Conservation (phyloP, 2,888 invertebrate genomes). For the Pterostichus madidus region DNA sequence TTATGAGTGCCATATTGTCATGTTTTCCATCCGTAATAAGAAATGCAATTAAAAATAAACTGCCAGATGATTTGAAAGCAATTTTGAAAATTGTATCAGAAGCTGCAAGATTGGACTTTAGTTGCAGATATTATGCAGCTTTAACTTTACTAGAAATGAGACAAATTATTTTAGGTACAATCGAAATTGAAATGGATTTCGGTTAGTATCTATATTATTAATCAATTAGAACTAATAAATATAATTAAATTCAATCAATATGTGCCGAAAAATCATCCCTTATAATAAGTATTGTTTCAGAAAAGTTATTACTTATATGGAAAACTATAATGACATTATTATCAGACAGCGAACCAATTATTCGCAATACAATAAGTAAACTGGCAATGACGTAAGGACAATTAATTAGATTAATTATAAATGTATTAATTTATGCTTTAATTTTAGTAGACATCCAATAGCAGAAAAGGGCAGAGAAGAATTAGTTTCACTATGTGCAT, state of each 20-base stretch:
- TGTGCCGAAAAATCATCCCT: too few species aligned
- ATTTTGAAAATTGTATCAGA: constrained; percentile 27
- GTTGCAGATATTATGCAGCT: constrained; percentile 33
- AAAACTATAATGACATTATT: constrained; percentile 77
- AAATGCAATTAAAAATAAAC: not conserved
- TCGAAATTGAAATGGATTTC: constrained; percentile 13
- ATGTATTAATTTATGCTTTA: not conserved
- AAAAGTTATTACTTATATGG: constrained; percentile 71
- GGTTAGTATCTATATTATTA: constrained; percentile 34
- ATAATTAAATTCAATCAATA: too few species aligned
- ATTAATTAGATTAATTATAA: constrained; percentile 18
- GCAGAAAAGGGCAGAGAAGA: constrained; percentile 74
- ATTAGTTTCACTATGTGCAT: constrained; percentile 71
- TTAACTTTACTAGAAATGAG: constrained; percentile 31
- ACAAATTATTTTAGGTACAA: constrained; percentile 10
- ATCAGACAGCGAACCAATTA: constrained; percentile 78
- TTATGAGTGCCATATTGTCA: constrained; percentile 9
- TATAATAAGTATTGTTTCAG: constrained; percentile 44
- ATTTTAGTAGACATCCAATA: constrained; percentile 26
- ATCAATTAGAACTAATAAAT: constrained; percentile 1
- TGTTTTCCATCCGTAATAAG: not conserved
- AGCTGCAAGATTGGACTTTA: not conserved
- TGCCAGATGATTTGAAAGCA: not conserved
- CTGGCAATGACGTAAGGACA: constrained; percentile 61
- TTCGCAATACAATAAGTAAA: constrained; percentile 75